These are phyloP conservation scores for Parasteatoda tepidariorum DNA, from an alignment of 1,140 invertebrate genomes.

Conservation along the genomic window DNA sequence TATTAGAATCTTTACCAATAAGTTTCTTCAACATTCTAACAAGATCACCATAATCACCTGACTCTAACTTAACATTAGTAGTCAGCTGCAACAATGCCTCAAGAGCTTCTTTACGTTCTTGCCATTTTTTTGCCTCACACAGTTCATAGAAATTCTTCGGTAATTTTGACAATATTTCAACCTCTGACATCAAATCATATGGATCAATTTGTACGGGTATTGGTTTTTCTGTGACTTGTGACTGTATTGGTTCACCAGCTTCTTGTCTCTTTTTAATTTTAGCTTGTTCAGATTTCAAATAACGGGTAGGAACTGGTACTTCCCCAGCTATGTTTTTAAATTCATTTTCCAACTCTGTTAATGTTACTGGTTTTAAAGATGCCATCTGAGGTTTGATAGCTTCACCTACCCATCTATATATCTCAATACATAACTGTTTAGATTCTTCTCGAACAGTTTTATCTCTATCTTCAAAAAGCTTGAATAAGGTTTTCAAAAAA, in stretches of 20 bases:
- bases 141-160: conserved; percentile 95
- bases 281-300: conserved; percentile 89
- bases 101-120: conserved; percentile 92
- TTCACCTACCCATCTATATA: conserved; percentile 91
- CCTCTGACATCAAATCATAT: conserved; percentile 89
- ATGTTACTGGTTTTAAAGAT: conserved; percentile 85
- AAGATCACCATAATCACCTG: conserved; percentile 92
- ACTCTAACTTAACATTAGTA: conserved; percentile 85
- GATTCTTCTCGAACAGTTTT: conserved; percentile 92
- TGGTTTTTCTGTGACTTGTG: conserved; percentile 60
- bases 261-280: conserved; percentile 76
- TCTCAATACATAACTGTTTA: conserved; percentile 88
- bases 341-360: conserved; percentile 84
- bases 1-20: conserved; percentile 91
- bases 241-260: conserved; percentile 70
- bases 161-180: conserved; percentile 91
- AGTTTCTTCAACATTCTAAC: conserved; percentile 91
- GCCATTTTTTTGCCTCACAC: conserved; percentile 97
- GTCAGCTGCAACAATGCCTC: conserved; percentile 81
- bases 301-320: conserved; percentile 81
- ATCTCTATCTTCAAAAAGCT: conserved; percentile 89
- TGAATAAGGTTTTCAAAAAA: conserved; percentile 86
- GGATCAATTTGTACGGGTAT: conserved; percentile 76
- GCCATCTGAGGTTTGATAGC: conserved; percentile 88
- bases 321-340: conserved; percentile 81